These are phyloP conservation scores for Astyanax mexicanus DNA, from an alignment of 2,797 vertebrate genomes.

Conservation along the genomic window DNA sequence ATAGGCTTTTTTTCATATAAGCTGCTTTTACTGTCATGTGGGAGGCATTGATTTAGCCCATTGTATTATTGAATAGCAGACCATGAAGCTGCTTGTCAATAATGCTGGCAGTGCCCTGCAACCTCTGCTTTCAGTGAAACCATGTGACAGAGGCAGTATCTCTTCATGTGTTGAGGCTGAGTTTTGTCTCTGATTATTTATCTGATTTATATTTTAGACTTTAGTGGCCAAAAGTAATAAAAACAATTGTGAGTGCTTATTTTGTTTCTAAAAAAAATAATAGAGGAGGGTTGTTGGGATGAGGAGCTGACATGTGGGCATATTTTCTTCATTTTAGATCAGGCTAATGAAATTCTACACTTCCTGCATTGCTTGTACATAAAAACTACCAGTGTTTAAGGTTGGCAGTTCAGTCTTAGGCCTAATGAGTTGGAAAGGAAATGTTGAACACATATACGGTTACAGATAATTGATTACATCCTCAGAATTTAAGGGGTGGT, in stretches of 20 bases:
- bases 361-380: too few species aligned
- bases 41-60: constrained; percentile 19
- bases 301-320: too few species aligned
- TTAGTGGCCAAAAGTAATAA: not conserved
- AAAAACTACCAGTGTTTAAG: too few species aligned
- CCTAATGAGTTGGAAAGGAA: too few species aligned
- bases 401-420: too few species aligned
- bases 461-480: not conserved
- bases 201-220: not conserved
- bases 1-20: not conserved
- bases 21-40: constrained; percentile 16
- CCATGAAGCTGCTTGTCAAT: constrained; percentile 41
- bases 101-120: constrained; percentile 3
- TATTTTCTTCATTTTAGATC: too few species aligned
- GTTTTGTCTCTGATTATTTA: not conserved
- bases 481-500: not conserved
- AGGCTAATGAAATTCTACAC: too few species aligned
- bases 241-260: not conserved
- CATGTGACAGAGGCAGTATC: constrained; percentile 26
- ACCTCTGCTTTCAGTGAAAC: constrained; percentile 38
- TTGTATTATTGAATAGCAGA: constrained; percentile 34
- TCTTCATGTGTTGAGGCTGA: not conserved
- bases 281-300: too few species aligned
- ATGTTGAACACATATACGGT: not conserved
- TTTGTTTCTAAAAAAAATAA: too few species aligned